These are phyloP conservation scores for Palaemon carinicauda DNA, from an alignment of 1,140 invertebrate species.

Conservation along the genomic window DNA sequence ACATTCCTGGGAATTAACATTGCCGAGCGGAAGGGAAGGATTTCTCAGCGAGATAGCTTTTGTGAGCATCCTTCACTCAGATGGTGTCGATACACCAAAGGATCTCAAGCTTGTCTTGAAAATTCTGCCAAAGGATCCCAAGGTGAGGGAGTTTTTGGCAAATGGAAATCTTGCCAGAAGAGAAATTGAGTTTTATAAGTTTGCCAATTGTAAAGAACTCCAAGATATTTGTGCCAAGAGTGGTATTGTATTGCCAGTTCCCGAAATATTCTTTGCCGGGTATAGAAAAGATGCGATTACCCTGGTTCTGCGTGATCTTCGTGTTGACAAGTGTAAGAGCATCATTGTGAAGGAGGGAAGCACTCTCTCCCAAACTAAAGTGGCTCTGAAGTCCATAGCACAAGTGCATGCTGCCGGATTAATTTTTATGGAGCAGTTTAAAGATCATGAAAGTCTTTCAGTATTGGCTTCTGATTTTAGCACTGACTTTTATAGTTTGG, in stretches of 20 bases:
- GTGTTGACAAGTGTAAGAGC: slow-evolving; percentile 15
- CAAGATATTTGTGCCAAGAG: background rate
- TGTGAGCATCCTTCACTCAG: slow-evolving; percentile 1
- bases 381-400: slow-evolving; percentile 21
- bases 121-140: slow-evolving; percentile 20
- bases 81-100: background rate
- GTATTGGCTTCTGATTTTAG: background rate
- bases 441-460: background rate
- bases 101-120: slow-evolving; percentile 26
- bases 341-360: slow-evolving; percentile 36
- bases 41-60: slow-evolving; percentile 43
- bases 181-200: slow-evolving; percentile 35
- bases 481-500: slow-evolving; percentile 5
- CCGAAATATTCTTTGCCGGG: slow-evolving; percentile 23
- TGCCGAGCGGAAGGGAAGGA: slow-evolving; percentile 19
- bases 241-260: slow-evolving; percentile 24
- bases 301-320: slow-evolving; percentile 17
- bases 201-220: background rate
- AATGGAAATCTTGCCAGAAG: slow-evolving; percentile 14
- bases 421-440: background rate
- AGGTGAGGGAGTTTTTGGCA: background rate
- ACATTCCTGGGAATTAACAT: background rate
- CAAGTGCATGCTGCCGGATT: slow-evolving; percentile 26
- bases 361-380: slow-evolving; percentile 28
- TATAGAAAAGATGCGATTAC: slow-evolving; percentile 16